A percentile compares a stretch with the other conserved stretches of the same genome.
Conservation (phyloP, 2,113 vertebrate genomes). For the Barnardius zonarius region DNA sequence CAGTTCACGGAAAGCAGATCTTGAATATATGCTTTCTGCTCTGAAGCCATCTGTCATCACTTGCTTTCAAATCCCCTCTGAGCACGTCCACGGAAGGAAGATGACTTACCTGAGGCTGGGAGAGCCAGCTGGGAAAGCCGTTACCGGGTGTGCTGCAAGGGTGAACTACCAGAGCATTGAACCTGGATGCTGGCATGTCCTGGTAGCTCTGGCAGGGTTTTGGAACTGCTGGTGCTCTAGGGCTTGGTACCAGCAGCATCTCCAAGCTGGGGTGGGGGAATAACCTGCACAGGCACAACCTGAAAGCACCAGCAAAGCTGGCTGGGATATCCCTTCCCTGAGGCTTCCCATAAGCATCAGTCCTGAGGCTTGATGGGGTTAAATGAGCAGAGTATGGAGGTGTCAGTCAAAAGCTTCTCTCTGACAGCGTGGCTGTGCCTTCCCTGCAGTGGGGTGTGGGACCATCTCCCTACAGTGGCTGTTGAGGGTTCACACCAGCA, state of each 20-base stretch:
- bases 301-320: neutral
- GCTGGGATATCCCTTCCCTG: accelerated
- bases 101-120: slow-evolving; percentile 11
- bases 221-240: neutral
- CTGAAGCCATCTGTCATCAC: slow-evolving; percentile 54
- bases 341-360: neutral
- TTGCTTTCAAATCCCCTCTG: slow-evolving; percentile 13
- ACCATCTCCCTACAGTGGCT: neutral
- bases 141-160: accelerated
- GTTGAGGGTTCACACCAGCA: accelerated
- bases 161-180: neutral
- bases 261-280: neutral
- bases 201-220: accelerated
- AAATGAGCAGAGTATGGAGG: neutral
- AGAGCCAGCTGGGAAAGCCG: neutral
- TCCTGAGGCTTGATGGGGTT: neutral
- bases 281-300: neutral
- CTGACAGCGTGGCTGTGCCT: neutral
- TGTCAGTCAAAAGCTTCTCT: neutral
- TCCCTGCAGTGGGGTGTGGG: neutral
- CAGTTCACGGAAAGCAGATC: slow-evolving; percentile 36
- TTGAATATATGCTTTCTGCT: slow-evolving; percentile 36
- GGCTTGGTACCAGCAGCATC: neutral
- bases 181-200: accelerated
- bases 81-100: neutral